Evolutionary conservation across 2,113 vertebrate species (phyloP).

Genomic region (Ciconia boyciana): DNA sequence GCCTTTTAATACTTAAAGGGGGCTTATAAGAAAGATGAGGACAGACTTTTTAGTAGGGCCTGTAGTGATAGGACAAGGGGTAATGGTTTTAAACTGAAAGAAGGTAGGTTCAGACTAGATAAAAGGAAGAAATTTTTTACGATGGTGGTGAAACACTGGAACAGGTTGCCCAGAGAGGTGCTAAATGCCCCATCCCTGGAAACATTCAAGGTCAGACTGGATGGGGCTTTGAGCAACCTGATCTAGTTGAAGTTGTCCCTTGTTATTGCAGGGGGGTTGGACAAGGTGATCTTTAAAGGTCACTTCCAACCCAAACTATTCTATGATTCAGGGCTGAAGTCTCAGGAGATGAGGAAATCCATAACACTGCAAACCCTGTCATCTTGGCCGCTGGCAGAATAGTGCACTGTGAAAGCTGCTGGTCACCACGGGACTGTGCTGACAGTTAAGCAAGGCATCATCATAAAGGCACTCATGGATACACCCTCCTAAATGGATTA

Average conservation of each 20-base stretch:
- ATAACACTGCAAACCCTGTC: not conserved
- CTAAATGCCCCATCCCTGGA: not conserved
- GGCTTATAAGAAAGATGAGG: not conserved
- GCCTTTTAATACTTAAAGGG: not conserved
- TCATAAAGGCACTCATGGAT: not conserved
- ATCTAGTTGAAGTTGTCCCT: no score
- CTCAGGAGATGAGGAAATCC: not conserved
- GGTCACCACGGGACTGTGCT: rapidly evolving
- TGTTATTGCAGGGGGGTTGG: not conserved
- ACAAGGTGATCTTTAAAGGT: not conserved
- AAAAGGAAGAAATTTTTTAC: not conserved
- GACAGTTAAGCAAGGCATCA: not conserved
- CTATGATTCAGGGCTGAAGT: not conserved
- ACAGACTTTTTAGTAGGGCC: not conserved
- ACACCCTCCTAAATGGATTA: not conserved
- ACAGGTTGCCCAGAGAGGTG: not conserved
- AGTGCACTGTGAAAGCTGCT: not conserved
- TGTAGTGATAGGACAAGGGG: not conserved
- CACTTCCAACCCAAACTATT: not conserved
- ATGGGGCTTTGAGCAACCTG: not conserved
- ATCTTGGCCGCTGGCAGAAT: not conserved
- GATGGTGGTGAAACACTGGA: not conserved
- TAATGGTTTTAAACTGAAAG: not conserved
- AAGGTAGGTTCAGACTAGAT: not conserved
- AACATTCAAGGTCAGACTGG: not conserved